Evolutionary conservation across 2,797 vertebrate genomes (phyloP).

Genomic region (Craterocephalus amniculus): DNA sequence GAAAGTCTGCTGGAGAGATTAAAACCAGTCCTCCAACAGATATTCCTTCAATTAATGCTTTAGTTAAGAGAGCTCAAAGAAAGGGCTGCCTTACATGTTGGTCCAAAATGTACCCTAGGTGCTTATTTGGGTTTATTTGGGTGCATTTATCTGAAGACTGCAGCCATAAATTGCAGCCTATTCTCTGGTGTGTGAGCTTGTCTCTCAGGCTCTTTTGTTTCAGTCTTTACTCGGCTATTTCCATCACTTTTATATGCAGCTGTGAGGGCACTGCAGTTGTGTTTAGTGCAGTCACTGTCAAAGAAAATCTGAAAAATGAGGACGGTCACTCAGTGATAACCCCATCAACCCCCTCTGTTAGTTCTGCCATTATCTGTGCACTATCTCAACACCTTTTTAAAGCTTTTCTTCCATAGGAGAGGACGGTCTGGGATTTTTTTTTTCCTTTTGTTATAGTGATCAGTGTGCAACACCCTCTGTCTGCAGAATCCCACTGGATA

Average conservation of each 20-base stretch:
- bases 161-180: neutral
- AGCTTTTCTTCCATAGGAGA: neutral
- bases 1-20: conserved; percentile 32
- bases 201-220: neutral
- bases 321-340: conserved; percentile 20
- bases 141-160: conserved; percentile 7
- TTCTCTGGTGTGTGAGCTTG: neutral
- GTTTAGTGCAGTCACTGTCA: neutral
- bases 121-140: conserved; percentile 11
- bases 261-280: neutral
- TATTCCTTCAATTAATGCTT: conserved; percentile 28
- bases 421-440: neutral
- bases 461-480: neutral
- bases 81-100: conserved; percentile 6
- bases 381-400: neutral
- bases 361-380: neutral
- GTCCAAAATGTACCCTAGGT: conserved; percentile 4
- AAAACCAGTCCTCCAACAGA: conserved; percentile 37
- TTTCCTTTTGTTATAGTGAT: neutral
- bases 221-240: conserved; percentile 9
- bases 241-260: neutral
- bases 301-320: conserved; percentile 8
- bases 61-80: neutral
- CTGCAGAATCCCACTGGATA: neutral
- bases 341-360: conserved; percentile 1